Conservation (phyloP, 2,113 vertebrate genomes). For the Scophthalmus maximus region DNA sequence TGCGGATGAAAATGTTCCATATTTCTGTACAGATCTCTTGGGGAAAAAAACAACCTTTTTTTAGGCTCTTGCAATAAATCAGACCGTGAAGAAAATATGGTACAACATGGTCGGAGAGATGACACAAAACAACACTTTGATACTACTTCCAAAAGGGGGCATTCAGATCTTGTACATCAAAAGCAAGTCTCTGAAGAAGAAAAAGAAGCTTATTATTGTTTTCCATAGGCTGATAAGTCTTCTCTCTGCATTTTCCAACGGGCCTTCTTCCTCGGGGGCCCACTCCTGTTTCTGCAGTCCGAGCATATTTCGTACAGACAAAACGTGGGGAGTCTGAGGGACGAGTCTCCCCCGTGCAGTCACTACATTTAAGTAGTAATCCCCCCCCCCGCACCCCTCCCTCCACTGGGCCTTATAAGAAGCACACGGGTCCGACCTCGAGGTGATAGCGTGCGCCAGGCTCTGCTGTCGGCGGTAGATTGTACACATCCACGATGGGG, state of each 20-base stretch:
- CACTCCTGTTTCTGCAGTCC: conserved; percentile 72
- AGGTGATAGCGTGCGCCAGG: conserved; percentile 89
- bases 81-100: conserved; percentile 71
- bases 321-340: neutral
- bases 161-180: conserved; percentile 52
- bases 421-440: conserved; percentile 94
- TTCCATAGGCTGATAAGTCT: conserved; percentile 62
- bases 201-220: conserved; percentile 62
- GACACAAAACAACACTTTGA: conserved; percentile 36
- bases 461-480: conserved; percentile 85
- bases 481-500: conserved; percentile 89
- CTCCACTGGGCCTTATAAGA: conserved; percentile 82
- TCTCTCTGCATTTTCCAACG: conserved; percentile 49
- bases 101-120: conserved; percentile 65
- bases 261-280: conserved; percentile 26
- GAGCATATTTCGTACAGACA: conserved; percentile 54
- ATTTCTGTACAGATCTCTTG: conserved; percentile 49
- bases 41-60: neutral
- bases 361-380: conserved; percentile 13
- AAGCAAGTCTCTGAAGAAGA: conserved; percentile 61
- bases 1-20: conserved; percentile 48
- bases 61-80: conserved; percentile 11
- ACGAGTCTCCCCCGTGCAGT: neutral
- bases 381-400: neutral
- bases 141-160: conserved; percentile 32